Evolutionary conservation across 1,140 invertebrate species (phyloP).

Genomic region (Aphelenchoides avenae): DNA sequence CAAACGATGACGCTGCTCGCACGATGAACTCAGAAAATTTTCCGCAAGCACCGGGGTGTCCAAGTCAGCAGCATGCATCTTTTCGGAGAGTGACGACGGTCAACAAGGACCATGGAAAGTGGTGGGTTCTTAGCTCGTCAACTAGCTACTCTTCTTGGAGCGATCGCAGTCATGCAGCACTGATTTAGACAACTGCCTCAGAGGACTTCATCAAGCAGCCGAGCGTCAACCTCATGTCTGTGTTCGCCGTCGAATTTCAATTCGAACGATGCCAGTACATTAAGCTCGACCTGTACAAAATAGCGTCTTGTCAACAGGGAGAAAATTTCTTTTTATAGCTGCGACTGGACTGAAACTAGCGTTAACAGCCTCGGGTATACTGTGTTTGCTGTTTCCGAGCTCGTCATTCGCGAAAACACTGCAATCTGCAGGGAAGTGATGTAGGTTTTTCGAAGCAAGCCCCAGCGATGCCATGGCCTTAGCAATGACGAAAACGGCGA

Average conservation of each 20-base stretch:
- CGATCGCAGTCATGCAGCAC: not conserved
- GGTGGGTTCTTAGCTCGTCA: constrained; percentile 22
- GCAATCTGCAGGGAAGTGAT: constrained; percentile 33
- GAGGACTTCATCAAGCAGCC: constrained; percentile 25
- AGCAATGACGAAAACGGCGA: constrained; percentile 48
- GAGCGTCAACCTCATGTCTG: constrained; percentile 25
- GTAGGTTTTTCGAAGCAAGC: constrained; percentile 19
- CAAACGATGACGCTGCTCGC: constrained; percentile 2
- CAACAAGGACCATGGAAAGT: constrained; percentile 45
- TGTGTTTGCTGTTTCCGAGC: constrained; percentile 45
- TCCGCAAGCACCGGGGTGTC: constrained; percentile 10
- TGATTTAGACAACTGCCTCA: constrained; percentile 40
- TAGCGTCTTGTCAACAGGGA: not conserved
- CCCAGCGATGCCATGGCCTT: constrained; percentile 9
- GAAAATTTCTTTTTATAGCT: constrained; percentile 31
- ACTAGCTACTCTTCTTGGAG: not conserved
- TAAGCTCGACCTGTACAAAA: constrained; percentile 46
- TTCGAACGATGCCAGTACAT: constrained; percentile 48
- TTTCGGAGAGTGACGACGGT: constrained; percentile 50
- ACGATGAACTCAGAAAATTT: constrained; percentile 16
- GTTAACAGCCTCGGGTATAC: constrained; percentile 42
- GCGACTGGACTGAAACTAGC: constrained; percentile 34
- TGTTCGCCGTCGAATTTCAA: constrained; percentile 52
- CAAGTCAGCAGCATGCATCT: constrained; percentile 34
- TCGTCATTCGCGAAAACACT: constrained; percentile 20